Conservation (phyloP, 2,113 vertebrate genomes). For the Octodon degus region DNA sequence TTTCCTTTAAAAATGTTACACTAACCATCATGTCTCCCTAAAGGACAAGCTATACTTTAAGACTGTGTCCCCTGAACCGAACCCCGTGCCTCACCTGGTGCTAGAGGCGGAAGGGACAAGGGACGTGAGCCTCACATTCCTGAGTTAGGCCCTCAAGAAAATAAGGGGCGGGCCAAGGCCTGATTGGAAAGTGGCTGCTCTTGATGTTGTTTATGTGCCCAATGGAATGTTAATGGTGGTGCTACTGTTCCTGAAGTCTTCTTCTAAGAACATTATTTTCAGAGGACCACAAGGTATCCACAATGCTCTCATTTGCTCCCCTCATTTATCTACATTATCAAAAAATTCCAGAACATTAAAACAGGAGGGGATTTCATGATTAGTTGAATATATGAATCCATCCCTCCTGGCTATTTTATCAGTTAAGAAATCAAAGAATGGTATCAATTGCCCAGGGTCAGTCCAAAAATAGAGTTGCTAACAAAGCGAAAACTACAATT, state of each 20-base stretch:
- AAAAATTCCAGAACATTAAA: slow-evolving; percentile 37
- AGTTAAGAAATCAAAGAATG: slow-evolving; percentile 38
- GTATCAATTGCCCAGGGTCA: neutral
- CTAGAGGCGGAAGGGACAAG: neutral
- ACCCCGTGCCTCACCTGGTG: slow-evolving; percentile 14
- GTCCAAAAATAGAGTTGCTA: neutral
- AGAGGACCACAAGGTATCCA: neutral
- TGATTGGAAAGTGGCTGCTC: neutral
- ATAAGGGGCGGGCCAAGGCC: neutral
- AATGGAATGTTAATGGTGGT: neutral
- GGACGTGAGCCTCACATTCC: neutral
- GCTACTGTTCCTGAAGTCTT: slow-evolving; percentile 27
- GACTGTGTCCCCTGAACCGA: slow-evolving; percentile 20
- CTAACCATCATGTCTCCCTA: slow-evolving; percentile 26
- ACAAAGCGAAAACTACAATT: neutral
- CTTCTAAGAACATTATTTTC: slow-evolving; percentile 65
- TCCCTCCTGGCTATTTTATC: neutral
- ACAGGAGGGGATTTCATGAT: neutral
- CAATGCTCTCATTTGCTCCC: neutral
- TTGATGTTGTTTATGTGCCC: slow-evolving; percentile 12
- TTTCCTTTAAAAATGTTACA: slow-evolving; percentile 21
- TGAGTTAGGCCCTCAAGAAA: neutral
- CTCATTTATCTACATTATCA: slow-evolving; percentile 54
- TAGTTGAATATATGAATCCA: neutral
- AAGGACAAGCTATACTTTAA: neutral